phyloP scores from a whole-genome alignment of 2,888 invertebrate species.

The Watsonalla binaria region DNA sequence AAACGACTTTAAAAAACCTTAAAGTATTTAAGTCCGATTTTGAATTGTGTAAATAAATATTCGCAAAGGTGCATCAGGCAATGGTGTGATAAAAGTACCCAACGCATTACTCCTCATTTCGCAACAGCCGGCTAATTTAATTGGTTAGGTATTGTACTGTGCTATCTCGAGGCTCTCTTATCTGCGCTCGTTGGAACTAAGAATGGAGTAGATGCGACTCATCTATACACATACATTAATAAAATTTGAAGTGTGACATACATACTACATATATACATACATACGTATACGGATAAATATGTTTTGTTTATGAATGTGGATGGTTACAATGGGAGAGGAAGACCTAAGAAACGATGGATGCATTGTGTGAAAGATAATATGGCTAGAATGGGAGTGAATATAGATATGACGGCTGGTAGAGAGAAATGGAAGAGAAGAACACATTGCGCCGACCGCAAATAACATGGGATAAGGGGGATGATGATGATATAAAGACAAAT shows the following conservation, averaged over 20 bases:
- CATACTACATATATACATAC: too few species aligned
- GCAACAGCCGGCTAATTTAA: constrained; percentile 57
- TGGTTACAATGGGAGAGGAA: too few species aligned
- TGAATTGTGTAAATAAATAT: background rate
- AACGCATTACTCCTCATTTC: constrained; percentile 43
- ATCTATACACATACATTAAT: background rate
- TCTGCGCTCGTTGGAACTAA: constrained; percentile 34
- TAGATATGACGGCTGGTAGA: too few species aligned
- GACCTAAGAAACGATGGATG: too few species aligned
- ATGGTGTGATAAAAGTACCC: constrained; percentile 32
- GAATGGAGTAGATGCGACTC: constrained; percentile 25
- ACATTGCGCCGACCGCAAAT: too few species aligned
- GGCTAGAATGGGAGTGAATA: too few species aligned
- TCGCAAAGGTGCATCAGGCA: background rate
- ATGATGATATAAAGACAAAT: too few species aligned
- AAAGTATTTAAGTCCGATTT: background rate
- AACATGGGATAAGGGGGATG: too few species aligned
- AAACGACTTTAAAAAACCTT: background rate
- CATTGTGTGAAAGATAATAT: too few species aligned
- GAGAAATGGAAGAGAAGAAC: too few species aligned
- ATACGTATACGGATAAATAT: too few species aligned
- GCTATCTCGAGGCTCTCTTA: constrained; percentile 62
- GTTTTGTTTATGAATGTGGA: too few species aligned
- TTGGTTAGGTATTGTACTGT: constrained; percentile 66
- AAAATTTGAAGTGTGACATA: background rate